Evolutionary conservation across 53 echinoderm and acorn worm species (phyloP), one percentile per base, ranked within the genome.

Genomic region (Henricia sp.): DNA sequence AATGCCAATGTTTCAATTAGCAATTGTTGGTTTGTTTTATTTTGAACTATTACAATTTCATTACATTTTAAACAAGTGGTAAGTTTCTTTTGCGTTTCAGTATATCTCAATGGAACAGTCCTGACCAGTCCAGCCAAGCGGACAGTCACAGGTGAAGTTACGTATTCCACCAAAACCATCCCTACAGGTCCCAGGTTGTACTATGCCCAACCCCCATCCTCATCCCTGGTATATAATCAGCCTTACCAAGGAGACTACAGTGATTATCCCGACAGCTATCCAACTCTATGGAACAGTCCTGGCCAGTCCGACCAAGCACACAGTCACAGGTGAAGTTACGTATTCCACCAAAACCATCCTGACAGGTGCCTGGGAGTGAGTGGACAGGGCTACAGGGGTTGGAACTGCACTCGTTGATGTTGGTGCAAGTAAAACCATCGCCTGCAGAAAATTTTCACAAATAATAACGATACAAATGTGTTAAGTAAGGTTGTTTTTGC

Each of bases 261-360:
- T 23, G 44, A 37, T 88, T 35, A 19, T 65, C 4, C 16, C 23
- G 68, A 67, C 90, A 90, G 28, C 67, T 72, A 69, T 89, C 59
- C n/a, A 90, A 68, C 39, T 68, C 57, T 30, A 63, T 26, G 24
- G 74, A 60, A 27, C 90, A 90, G 58, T 89, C 90, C 12, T 67
- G 78, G 10, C 85, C 90, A 0, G 68, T 60, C 90, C 90, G 85
- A 6, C 90, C 90, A 2, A 53, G 67, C 51, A 54, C 56, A 48
- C 90, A 90, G 2, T 3, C 1, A 56, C 90, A 90, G 72, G 85
- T 85, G 67, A 90, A 90, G 68, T 90, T 90, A 24, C 85, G 75
- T 38, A 90, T 68, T 24, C 90, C 90, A 29, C 90, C 90, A 36
- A 89, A 25, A 1, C 90, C 90, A 68, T 90, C 70, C 50, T 33